Conservation (phyloP, 2,888 invertebrate species). For the Sarcophaga caerulescens region DNA sequence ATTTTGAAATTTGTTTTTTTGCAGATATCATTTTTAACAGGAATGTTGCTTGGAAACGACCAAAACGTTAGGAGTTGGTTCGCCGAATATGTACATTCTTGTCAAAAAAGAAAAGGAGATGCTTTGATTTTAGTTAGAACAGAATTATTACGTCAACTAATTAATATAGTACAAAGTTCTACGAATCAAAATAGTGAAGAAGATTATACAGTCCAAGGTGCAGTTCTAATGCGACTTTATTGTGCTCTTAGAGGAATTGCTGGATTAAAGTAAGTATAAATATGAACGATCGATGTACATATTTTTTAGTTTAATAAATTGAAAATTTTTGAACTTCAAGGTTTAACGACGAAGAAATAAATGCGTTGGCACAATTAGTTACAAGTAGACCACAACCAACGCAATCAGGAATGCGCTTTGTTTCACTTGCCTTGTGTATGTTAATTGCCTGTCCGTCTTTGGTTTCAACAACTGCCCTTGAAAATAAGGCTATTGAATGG, state of each 20-base stretch:
- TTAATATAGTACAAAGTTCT: constrained; percentile 85
- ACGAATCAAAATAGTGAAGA: constrained; percentile 84
- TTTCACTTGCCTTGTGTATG: constrained; percentile 96
- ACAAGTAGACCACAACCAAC: constrained; percentile 94
- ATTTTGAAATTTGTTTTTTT: constrained; percentile 2
- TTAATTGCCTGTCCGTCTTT: constrained; percentile 96
- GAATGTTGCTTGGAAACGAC: constrained; percentile 94
- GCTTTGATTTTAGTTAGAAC: constrained; percentile 84
- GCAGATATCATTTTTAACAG: constrained; percentile 92
- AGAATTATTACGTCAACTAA: constrained; percentile 88
- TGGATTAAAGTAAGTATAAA: constrained; percentile 87
- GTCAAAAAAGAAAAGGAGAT: constrained; percentile 87
- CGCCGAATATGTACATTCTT: constrained; percentile 92
- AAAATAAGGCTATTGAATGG: constrained; percentile 95
- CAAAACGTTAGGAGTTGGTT: constrained; percentile 95
- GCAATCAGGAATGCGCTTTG: constrained; percentile 95
- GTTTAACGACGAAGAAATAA: constrained; percentile 95
- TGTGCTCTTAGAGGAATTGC: constrained; percentile 96
- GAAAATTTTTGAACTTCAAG: constrained; percentile 77
- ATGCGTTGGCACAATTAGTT: constrained; percentile 90
- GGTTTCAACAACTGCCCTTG: constrained; percentile 88
- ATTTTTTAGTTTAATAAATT: background rate
- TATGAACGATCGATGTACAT: background rate
- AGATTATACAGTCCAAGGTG: constrained; percentile 90
- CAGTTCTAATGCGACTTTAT: constrained; percentile 93